A percentile compares a stretch with the other conserved stretches of the same genome.
phyloP scores from a whole-genome alignment of 2,888 invertebrate species.

The Leptopterna dolabrata region DNA sequence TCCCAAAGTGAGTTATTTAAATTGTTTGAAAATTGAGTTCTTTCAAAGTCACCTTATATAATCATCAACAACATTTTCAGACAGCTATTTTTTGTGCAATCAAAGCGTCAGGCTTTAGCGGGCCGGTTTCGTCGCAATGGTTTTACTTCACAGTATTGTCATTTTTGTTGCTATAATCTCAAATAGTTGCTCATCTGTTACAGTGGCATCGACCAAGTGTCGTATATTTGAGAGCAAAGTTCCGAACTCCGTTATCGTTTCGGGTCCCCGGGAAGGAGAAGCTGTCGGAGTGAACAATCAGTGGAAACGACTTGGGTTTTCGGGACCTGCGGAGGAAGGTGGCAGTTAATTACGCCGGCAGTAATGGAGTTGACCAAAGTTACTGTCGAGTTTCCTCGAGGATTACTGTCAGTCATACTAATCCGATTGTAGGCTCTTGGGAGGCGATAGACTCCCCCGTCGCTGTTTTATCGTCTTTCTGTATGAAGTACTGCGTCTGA shows the following conservation, averaged over 20 bases:
- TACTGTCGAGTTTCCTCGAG: neutral
- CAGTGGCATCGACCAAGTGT: too few relatives aligned
- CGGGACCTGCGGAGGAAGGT: neutral
- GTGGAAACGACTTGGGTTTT: neutral
- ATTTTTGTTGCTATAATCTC: too few relatives aligned
- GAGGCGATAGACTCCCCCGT: neutral
- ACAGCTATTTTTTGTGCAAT: too few relatives aligned
- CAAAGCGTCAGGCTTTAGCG: too few relatives aligned
- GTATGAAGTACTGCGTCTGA: too few relatives aligned
- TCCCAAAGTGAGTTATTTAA: too few relatives aligned
- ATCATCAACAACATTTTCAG: too few relatives aligned
- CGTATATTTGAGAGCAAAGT: neutral
- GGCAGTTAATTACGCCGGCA: constrained; percentile 39
- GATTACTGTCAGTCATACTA: constrained; percentile 45
- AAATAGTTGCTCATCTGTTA: too few relatives aligned
- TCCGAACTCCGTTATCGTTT: neutral
- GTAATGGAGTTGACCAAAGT: constrained; percentile 38
- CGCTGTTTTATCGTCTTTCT: neutral
- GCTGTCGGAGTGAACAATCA: neutral
- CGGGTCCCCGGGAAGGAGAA: neutral
- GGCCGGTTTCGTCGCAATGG: too few relatives aligned
- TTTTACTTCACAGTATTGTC: too few relatives aligned
- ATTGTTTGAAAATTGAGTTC: too few relatives aligned
- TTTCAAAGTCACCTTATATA: too few relatives aligned
- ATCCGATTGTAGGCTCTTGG: constrained; percentile 21